These are phyloP conservation scores for Pristionchus arcanus DNA, from an alignment of 2,888 invertebrate genomes.

Conservation along the genomic window DNA sequence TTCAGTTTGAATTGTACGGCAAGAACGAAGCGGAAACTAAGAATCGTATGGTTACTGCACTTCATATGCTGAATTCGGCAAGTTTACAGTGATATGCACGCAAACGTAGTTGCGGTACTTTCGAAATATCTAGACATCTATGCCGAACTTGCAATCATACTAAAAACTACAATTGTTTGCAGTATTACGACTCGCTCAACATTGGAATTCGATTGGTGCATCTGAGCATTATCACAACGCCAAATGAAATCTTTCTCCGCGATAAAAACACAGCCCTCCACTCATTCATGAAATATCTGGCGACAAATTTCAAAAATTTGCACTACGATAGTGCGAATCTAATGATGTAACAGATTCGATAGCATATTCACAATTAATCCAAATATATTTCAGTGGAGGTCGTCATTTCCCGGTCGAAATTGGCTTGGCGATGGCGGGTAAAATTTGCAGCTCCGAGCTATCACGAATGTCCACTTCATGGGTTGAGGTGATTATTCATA, in stretches of 20 bases:
- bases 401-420: not conserved
- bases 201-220: slow-evolving; percentile 4
- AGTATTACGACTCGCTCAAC: slow-evolving; percentile 16
- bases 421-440: not conserved
- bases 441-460: not conserved
- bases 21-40: not conserved
- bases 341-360: no score
- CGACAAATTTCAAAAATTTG: no score
- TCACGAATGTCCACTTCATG: not conserved
- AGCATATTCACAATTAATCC: no score
- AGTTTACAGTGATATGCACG: not conserved
- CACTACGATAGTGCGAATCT: no score
- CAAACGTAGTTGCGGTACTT: no score
- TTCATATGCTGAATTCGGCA: not conserved
- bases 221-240: not conserved
- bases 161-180: not conserved
- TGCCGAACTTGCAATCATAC: no score
- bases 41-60: not conserved
- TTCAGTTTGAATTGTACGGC: not conserved
- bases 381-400: not conserved
- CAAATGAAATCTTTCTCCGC: not conserved
- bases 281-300: no score
- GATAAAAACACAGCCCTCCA: no score
- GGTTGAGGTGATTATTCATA: not conserved
- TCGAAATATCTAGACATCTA: no score